These are phyloP conservation scores for Melitaea cinxia DNA, from an alignment of 1,140 invertebrate species.

Conservation along the genomic window DNA sequence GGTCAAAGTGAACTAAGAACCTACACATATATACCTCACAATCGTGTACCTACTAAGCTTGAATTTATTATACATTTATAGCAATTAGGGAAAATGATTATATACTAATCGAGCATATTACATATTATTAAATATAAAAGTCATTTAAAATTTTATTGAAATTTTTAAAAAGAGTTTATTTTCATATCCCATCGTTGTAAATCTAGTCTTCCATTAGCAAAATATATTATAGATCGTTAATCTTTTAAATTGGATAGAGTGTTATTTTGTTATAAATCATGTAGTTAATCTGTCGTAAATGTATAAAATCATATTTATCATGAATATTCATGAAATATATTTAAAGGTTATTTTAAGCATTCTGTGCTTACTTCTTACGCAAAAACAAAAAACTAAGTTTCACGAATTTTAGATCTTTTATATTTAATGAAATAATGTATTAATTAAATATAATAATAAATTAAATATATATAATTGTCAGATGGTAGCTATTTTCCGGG, in stretches of 20 bases:
- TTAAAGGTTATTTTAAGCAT: background rate
- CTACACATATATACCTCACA: background rate
- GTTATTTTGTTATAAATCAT: background rate
- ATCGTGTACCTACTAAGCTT: background rate
- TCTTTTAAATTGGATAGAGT: background rate
- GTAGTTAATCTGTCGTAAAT: background rate
- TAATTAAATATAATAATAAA: too few species aligned
- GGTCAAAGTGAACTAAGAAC: background rate
- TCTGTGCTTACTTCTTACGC: background rate
- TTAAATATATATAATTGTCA: too few species aligned
- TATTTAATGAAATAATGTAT: background rate
- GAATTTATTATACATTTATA: too few species aligned
- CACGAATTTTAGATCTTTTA: background rate
- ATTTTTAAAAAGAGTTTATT: too few species aligned
- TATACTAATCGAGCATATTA: too few species aligned
- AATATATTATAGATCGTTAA: background rate
- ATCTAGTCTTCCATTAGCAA: constrained; percentile 4
- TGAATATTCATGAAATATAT: background rate
- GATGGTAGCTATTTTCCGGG: too few species aligned
- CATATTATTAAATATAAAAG: background rate
- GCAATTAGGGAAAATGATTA: too few species aligned
- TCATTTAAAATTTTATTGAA: background rate
- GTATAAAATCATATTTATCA: background rate
- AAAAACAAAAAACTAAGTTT: background rate
- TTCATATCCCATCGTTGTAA: constrained; percentile 10